Conservation (phyloP, 2,888 invertebrate species). For the Dasypolia templi region DNA sequence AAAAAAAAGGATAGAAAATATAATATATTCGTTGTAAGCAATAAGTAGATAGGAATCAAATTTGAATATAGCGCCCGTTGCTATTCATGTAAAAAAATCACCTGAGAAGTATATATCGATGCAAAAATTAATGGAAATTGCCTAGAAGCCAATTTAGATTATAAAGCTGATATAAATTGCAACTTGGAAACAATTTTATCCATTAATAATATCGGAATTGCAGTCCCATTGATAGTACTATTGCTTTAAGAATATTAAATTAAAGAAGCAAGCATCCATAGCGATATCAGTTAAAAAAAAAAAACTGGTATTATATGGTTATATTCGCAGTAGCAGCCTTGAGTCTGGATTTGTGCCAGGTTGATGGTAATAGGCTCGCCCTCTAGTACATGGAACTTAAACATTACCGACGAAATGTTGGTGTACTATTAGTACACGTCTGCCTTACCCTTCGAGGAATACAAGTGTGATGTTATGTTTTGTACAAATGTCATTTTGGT, state of each 20-base stretch:
- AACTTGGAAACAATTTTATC: slow-evolving; percentile 28
- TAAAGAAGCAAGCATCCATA: slow-evolving; percentile 24
- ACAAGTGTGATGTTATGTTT: neutral
- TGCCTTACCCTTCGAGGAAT: neutral
- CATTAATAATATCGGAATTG: slow-evolving; percentile 19
- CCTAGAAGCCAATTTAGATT: slow-evolving; percentile 31
- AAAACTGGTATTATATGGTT: too few species aligned
- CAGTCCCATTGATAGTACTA: slow-evolving; percentile 10
- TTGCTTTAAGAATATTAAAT: slow-evolving; percentile 36
- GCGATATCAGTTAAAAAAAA: too few species aligned
- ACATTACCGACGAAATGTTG: neutral
- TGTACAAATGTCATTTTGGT: slow-evolving; percentile 17
- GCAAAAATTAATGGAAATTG: neutral
- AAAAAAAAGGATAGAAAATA: neutral
- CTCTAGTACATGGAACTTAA: neutral
- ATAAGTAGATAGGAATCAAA: neutral
- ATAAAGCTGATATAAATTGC: neutral
- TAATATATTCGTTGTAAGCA: neutral
- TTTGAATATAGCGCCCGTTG: neutral
- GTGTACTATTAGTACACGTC: too few species aligned
- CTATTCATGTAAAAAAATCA: neutral
- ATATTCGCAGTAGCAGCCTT: neutral
- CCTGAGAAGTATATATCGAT: neutral
- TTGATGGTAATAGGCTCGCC: neutral
- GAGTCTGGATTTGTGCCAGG: neutral